Conservation (phyloP, 1,140 invertebrate genomes). For the Drosophila watanabei region DNA sequence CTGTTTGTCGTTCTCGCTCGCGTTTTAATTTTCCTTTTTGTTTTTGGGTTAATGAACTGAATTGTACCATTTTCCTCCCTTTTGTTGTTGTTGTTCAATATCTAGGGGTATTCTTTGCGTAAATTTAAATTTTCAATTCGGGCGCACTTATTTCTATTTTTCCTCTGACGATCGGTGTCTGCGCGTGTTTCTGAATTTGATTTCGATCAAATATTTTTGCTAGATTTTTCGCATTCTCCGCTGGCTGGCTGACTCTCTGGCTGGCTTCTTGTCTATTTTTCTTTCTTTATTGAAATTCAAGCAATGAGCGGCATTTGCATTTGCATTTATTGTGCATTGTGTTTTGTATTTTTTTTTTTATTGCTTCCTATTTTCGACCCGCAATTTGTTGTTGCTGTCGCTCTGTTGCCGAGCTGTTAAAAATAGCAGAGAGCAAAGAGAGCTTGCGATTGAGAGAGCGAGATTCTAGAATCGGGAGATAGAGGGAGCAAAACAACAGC, state of each 20-base stretch:
- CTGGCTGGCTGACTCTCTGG: neutral
- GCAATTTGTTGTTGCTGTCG: conserved; percentile 7
- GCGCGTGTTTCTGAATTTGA: conserved; percentile 23
- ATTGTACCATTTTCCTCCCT: conserved; percentile 22
- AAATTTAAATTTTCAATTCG: conserved; percentile 36
- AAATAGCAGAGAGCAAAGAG: conserved; percentile 30
- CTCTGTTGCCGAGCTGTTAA: conserved; percentile 46
- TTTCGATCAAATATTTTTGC: conserved; percentile 48
- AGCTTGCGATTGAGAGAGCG: neutral
- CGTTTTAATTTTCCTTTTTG: conserved; percentile 32
- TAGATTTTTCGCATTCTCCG: conserved; percentile 32
- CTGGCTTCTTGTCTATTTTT: conserved; percentile 9
- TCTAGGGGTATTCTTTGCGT: conserved; percentile 41
- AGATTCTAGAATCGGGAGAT: neutral
- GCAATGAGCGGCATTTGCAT: conserved; percentile 68
- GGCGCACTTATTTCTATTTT: conserved; percentile 2
- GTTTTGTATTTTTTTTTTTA: conserved; percentile 46
- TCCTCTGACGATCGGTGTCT: neutral
- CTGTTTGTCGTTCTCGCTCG: conserved; percentile 24
- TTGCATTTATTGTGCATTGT: conserved; percentile 71
- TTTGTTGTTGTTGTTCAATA: conserved; percentile 25
- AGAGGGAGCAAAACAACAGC: conserved; percentile 1
- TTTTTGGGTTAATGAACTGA: conserved; percentile 60
- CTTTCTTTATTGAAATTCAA: conserved; percentile 62
- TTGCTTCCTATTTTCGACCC: conserved; percentile 69